A percentile compares a stretch with the other conserved stretches of the same genome.
These are phyloP conservation scores for Strongylocentrotus purpuratus DNA, from an alignment of 35 echinoderm and acorn worm species.

Conservation along the genomic window DNA sequence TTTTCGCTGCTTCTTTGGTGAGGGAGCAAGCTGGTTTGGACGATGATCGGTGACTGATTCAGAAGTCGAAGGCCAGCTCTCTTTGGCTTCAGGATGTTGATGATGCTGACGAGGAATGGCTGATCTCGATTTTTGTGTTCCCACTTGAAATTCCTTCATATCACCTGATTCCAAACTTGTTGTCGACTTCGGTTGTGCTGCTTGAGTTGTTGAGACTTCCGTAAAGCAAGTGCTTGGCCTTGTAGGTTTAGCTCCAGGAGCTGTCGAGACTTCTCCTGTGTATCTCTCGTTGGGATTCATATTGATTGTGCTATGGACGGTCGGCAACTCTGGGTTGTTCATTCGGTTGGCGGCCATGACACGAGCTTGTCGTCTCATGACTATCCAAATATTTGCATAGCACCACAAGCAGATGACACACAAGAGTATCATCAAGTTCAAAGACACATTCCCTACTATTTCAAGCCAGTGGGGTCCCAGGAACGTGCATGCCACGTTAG, in stretches of 20 bases:
- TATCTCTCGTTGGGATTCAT: neutral
- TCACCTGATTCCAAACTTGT: neutral
- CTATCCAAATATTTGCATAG: neutral
- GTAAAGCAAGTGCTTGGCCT: neutral
- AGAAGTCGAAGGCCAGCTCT: neutral
- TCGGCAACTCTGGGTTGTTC: neutral
- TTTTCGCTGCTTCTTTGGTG: neutral
- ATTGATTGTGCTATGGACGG: neutral
- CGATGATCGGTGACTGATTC: neutral
- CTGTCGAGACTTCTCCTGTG: neutral
- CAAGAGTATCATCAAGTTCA: neutral
- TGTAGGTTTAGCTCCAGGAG: neutral
- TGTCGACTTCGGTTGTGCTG: neutral
- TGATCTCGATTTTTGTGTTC: neutral
- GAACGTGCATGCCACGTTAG: neutral
- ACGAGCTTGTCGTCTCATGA: neutral
- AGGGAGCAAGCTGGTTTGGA: neutral
- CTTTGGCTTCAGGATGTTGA: neutral
- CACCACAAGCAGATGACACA: neutral
- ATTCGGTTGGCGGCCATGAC: neutral
- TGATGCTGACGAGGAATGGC: neutral
- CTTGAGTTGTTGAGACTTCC: neutral
- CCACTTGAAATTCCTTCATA: neutral
- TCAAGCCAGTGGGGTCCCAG: neutral
- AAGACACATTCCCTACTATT: neutral